Percentiles rank a stretch among this genome's conserved stretches.
phyloP scores from a whole-genome alignment of 2,797 vertebrate genomes.

The Argyrosomus regius region DNA sequence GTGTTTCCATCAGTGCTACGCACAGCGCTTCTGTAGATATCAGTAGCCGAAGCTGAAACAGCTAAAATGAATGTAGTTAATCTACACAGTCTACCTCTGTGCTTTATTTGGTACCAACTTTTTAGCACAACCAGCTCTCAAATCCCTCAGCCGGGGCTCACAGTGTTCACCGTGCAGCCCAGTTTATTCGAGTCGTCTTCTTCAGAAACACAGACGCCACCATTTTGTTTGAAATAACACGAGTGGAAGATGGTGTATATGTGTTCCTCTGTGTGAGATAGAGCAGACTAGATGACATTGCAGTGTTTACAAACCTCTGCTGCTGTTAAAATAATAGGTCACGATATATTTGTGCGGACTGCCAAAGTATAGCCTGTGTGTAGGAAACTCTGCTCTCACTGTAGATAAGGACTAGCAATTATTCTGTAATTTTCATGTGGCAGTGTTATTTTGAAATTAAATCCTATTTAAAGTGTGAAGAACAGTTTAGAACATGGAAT shows the following conservation, averaged over 20 bases:
- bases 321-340: conserved; percentile 10
- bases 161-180: neutral
- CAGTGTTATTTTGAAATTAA: neutral
- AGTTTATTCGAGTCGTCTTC: conserved; percentile 30
- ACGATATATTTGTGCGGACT: conserved; percentile 5
- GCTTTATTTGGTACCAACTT: neutral
- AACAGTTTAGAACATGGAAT: neutral
- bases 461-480: neutral
- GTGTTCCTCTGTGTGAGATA: conserved; percentile 18
- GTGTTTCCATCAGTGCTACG: neutral
- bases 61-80: neutral
- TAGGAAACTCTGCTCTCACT: neutral
- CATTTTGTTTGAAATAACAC: conserved; percentile 36
- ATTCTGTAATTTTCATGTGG: neutral
- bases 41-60: neutral
- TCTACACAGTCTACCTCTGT: neutral
- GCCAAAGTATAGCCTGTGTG: neutral
- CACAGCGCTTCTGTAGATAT: neutral
- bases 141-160: neutral
- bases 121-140: neutral
- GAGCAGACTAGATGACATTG: conserved; percentile 10
- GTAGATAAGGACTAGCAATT: neutral
- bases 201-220: neutral
- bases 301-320: conserved; percentile 25
- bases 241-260: neutral